A percentile compares a stretch with the other conserved stretches of the same genome.
These are phyloP conservation scores for Oeneis ivallda DNA, from an alignment of 2,888 invertebrate species.

Conservation along the genomic window DNA sequence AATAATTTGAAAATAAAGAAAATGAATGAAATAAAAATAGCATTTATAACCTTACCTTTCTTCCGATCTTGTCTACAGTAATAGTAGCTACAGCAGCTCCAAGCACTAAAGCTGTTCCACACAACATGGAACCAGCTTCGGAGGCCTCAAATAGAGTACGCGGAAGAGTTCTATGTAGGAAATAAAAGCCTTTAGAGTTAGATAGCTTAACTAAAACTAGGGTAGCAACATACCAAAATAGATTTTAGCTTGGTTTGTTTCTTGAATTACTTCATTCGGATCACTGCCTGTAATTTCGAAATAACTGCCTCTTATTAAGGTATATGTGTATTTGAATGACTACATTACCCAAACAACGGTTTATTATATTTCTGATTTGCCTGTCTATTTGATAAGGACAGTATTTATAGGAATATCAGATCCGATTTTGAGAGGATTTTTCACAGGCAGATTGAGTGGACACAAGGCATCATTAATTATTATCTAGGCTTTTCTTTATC, in stretches of 20 bases:
- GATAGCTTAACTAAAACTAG: not conserved
- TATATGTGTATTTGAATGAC: too few relatives aligned
- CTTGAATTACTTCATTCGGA: too few relatives aligned
- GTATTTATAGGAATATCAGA: too few relatives aligned
- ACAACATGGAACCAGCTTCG: slow-evolving; percentile 69
- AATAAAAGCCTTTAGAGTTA: slow-evolving; percentile 13
- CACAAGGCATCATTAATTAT: too few relatives aligned
- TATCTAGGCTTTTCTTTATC: too few relatives aligned
- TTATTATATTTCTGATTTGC: too few relatives aligned
- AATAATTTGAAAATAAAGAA: not conserved
- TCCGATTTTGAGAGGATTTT: too few relatives aligned
- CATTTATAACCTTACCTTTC: slow-evolving; percentile 58
- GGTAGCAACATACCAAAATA: not conserved
- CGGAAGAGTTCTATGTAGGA: slow-evolving; percentile 54
- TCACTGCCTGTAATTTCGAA: too few relatives aligned
- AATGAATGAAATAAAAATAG: not conserved
- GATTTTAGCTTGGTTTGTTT: not conserved
- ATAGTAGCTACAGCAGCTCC: slow-evolving; percentile 69
- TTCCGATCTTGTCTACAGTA: slow-evolving; percentile 68
- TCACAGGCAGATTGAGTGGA: too few relatives aligned
- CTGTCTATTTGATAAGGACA: too few relatives aligned
- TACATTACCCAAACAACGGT: too few relatives aligned
- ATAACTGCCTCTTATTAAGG: too few relatives aligned
- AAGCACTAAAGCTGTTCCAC: slow-evolving; percentile 67
- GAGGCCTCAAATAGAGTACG: slow-evolving; percentile 58